Evolutionary conservation across 2,113 vertebrate species (phyloP), one percentile per base, ranked within the genome.

Genomic region (Elanoides forficatus): DNA sequence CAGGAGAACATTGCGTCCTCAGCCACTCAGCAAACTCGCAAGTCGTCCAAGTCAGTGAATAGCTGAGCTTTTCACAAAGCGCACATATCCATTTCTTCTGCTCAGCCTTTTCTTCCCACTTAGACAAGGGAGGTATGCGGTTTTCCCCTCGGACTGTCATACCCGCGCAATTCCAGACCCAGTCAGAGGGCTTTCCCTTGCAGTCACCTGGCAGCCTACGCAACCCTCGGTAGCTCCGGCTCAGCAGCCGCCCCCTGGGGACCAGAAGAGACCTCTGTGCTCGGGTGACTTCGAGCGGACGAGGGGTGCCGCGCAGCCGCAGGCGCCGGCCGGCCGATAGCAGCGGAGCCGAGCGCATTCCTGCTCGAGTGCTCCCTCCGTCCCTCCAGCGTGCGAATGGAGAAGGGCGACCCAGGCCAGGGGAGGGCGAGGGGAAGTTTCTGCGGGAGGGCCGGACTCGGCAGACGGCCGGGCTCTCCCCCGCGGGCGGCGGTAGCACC

Each of bases 71-170:
- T 66, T n/a, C 70, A n/a, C 18, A 38, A 29, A 60, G 38, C 36
- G 13, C 6, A 38, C 8, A 40, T 10, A 11, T 2, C 9, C 1
- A 2, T 52, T 75, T 60, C 13, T 36, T 32, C 34, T 7, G 15
- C 36, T n/a, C 18, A 23, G 74, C 17, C 56, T 81, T 40, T 75
- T 16, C 52, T 25, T 11, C 38, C 8, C 4, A 6, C 36, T 53
- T 40, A 19, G 34, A 8, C 18, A 6, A 34, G 13, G 17, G 5
- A 20, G 11, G 1, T 32, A 5, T 0, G 5, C 23, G 0, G 16
- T 53, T 53, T 62, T 12, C n/a, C 47, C 19, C 30, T 58, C 59
- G 19, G 27, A 9, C 25, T 7, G 26, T 12, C 15, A 15, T 4
- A 8, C 27, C 10, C 21, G 14, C 7, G 3, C 34, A 27, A 8